Percentiles rank a stretch among this genome's conserved stretches.
phyloP scores from a whole-genome alignment of 2,113 vertebrate species.

The Oriolus oriolus region DNA sequence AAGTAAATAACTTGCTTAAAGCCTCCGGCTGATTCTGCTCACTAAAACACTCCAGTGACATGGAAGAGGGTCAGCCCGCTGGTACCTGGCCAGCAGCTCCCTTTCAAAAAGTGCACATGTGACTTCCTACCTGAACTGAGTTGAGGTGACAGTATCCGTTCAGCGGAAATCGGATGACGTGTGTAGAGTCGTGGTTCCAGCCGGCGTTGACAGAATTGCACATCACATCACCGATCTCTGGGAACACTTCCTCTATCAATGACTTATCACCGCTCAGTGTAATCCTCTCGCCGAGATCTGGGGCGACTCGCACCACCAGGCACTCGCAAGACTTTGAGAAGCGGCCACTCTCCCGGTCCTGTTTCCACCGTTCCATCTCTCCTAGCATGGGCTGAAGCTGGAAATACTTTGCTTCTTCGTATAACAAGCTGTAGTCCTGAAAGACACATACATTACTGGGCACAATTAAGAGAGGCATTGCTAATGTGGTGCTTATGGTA shows the following conservation, averaged over 20 bases:
- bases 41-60: not conserved
- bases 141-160: constrained; percentile 93
- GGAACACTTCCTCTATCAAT: constrained; percentile 90
- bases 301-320: constrained; percentile 87
- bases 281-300: constrained; percentile 88
- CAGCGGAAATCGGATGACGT: constrained; percentile 88
- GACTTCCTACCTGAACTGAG: constrained; percentile 88
- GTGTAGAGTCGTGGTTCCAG: constrained; percentile 84
- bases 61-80: not conserved
- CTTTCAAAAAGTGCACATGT: rapidly evolving
- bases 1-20: not conserved
- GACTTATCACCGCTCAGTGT: constrained; percentile 84
- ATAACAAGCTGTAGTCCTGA: constrained; percentile 92
- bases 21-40: not conserved
- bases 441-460: constrained; percentile 22
- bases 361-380: constrained; percentile 89
- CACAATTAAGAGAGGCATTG: not conserved
- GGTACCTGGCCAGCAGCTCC: not conserved
- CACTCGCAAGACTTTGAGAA: constrained; percentile 85
- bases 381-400: constrained; percentile 88
- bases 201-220: constrained; percentile 83
- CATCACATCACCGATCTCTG: constrained; percentile 86
- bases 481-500: not conserved
- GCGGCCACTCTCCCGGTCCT: constrained; percentile 76
- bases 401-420: constrained; percentile 94